Conservation (phyloP, 2,888 invertebrate species). For the Scaptodrosophila latifasciaeformis region DNA sequence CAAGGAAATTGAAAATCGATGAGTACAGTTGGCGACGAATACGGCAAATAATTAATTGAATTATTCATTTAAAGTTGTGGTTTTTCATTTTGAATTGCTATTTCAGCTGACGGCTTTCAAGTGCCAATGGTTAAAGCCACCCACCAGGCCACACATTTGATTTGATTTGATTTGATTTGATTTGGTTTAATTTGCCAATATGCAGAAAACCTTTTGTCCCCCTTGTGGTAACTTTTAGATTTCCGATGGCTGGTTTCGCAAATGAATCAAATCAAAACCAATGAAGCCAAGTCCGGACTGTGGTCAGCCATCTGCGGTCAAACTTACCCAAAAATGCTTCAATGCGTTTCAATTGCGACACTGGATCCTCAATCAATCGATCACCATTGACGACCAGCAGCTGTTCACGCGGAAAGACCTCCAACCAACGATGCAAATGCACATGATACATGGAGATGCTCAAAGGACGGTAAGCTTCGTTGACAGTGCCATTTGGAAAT, state of each 20-base stretch:
- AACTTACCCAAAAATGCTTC: constrained; percentile 89
- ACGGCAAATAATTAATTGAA: background rate
- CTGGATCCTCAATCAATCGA: constrained; percentile 91
- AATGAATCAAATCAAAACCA: constrained; percentile 1
- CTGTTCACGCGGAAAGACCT: constrained; percentile 92
- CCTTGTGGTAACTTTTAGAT: too few species aligned
- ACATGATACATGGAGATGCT: constrained; percentile 93
- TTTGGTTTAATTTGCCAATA: too few species aligned
- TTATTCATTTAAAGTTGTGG: background rate
- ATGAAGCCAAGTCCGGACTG: background rate
- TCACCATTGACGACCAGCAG: constrained; percentile 97
- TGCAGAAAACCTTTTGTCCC: too few species aligned
- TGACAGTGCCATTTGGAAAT: constrained; percentile 87
- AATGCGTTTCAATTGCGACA: constrained; percentile 89
- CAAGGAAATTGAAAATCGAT: constrained; percentile 5
- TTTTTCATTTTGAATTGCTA: too few species aligned
- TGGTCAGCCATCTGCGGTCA: constrained; percentile 36
- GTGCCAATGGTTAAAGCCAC: too few species aligned
- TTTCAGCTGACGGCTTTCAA: too few species aligned
- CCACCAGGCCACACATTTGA: too few species aligned
- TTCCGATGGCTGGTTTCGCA: too few species aligned
- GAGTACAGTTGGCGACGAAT: background rate
- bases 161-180: too few species aligned
- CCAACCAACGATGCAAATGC: constrained; percentile 93
- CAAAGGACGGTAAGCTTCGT: constrained; percentile 87